Percentiles rank a stretch among this genome's conserved stretches.
phyloP scores from a whole-genome alignment of 2,113 vertebrate genomes.

The Pteropus alecto region DNA sequence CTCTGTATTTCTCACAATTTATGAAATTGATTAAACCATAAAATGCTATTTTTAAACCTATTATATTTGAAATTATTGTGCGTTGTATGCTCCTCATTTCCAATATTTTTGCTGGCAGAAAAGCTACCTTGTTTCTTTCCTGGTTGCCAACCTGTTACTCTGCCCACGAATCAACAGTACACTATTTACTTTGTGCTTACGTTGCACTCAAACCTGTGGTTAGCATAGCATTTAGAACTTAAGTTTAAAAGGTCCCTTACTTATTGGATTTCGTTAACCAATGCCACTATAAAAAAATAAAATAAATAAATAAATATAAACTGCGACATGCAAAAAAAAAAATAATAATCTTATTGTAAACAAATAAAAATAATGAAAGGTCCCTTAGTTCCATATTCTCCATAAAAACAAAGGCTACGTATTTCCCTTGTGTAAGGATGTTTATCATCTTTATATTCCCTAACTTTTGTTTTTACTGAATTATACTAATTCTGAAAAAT shows the following conservation, averaged over 20 bases:
- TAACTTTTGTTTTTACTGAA: not conserved
- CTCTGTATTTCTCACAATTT: not conserved
- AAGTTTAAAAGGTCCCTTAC: not conserved
- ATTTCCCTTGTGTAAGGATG: not conserved
- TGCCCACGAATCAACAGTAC: fast-evolving
- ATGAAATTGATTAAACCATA: not conserved
- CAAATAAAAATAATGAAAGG: not conserved
- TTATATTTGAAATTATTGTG: not conserved
- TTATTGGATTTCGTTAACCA: too few species aligned
- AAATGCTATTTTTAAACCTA: not conserved
- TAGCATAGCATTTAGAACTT: not conserved
- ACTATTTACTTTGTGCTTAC: not conserved
- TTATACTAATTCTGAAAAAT: not conserved
- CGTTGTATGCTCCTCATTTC: not conserved
- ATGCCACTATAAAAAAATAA: too few species aligned
- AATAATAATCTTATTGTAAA: too few species aligned
- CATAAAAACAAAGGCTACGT: not conserved
- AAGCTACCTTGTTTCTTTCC: not conserved
- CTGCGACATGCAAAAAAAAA: too few species aligned
- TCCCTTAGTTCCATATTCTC: not conserved
- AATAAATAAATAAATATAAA: too few species aligned
- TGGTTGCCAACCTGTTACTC: not conserved
- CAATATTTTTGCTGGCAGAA: not conserved
- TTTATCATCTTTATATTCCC: not conserved
- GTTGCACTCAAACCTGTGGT: not conserved